These are phyloP conservation scores for Plebejus melissa DNA, from an alignment of 2,888 invertebrate species.

Conservation along the genomic window DNA sequence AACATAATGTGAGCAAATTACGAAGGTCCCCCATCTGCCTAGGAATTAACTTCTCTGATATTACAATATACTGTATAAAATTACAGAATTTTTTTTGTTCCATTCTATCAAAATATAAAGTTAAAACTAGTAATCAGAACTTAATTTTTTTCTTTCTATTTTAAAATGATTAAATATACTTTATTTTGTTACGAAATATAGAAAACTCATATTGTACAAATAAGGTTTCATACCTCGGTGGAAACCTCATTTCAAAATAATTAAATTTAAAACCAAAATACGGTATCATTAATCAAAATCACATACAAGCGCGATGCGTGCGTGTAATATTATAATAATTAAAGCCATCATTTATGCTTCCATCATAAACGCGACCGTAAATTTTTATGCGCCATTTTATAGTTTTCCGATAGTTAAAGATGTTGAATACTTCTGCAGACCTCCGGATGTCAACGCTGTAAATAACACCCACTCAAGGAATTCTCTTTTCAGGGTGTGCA, in stretches of 20 bases:
- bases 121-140: too few relatives aligned
- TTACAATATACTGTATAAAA: too few relatives aligned
- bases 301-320: slow-evolving; percentile 1
- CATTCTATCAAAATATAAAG: too few relatives aligned
- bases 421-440: background rate
- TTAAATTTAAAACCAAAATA: slow-evolving; percentile 3
- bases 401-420: slow-evolving; percentile 26
- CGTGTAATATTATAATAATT: slow-evolving; percentile 15
- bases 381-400: slow-evolving; percentile 22
- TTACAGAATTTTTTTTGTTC: too few relatives aligned
- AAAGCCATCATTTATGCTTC: background rate
- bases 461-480: slow-evolving; percentile 8
- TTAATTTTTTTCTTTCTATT: too few relatives aligned
- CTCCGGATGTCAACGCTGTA: slow-evolving; percentile 23
- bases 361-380: slow-evolving; percentile 11
- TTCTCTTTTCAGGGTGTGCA: background rate
- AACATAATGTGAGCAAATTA: too few relatives aligned
- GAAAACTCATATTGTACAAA: too few relatives aligned
- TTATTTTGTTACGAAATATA: too few relatives aligned
- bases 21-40: too few relatives aligned
- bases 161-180: too few relatives aligned
- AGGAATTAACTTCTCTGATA: too few relatives aligned
- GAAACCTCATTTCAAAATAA: background rate
- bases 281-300: background rate
- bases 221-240: too few relatives aligned